Conservation (phyloP, 1,140 invertebrate species). For the Drosophila baimaii region DNA sequence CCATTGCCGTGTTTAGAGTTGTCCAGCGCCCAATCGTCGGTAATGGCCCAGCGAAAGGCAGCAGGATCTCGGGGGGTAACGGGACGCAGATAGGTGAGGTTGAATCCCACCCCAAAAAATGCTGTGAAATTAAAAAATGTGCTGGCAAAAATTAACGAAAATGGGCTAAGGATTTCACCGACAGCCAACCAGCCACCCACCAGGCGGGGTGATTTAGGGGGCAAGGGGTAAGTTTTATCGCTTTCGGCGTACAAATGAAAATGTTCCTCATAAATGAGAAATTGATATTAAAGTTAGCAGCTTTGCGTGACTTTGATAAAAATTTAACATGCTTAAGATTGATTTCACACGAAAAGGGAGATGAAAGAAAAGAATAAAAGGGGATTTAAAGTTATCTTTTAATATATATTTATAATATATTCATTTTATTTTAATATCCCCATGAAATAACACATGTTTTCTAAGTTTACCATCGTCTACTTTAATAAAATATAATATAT, state of each 20-base stretch:
- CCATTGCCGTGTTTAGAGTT: slow-evolving; percentile 73
- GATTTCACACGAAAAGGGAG: not conserved
- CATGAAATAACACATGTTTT: no score
- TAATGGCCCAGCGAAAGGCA: slow-evolving; percentile 29
- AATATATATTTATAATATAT: no score
- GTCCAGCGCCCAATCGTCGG: slow-evolving; percentile 39
- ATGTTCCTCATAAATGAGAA: slow-evolving; percentile 64
- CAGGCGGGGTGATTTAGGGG: slow-evolving; percentile 11
- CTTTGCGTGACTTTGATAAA: slow-evolving; percentile 26
- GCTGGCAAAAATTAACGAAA: slow-evolving; percentile 74
- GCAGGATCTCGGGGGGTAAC: slow-evolving; percentile 16
- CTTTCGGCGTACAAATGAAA: slow-evolving; percentile 44
- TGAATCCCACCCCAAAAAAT: slow-evolving; percentile 37
- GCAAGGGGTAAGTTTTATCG: slow-evolving; percentile 47
- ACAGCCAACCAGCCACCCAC: not conserved
- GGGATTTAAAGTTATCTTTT: no score
- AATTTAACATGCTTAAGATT: no score
- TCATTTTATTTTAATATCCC: no score
- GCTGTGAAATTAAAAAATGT: slow-evolving; percentile 75
- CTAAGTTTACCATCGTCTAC: no score
- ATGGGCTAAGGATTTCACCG: slow-evolving; percentile 60
- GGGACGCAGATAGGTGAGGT: not conserved
- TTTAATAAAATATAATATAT: no score
- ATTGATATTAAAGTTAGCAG: slow-evolving; percentile 62
- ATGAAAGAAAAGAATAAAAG: no score